phyloP scores from a whole-genome alignment of 2,113 vertebrate species.

The Brachypodius melanocephalos region DNA sequence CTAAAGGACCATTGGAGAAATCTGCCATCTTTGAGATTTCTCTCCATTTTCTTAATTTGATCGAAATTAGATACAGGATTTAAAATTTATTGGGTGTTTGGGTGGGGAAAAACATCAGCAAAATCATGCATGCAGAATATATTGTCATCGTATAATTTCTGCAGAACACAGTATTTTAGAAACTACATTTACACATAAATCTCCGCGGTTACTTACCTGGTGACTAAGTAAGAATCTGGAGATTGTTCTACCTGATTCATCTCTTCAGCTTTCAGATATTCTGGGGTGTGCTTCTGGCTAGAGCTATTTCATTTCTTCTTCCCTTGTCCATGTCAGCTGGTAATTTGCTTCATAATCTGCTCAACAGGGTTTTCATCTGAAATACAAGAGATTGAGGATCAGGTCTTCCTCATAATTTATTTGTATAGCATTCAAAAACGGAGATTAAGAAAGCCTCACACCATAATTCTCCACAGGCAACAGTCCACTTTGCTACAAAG shows the following conservation, averaged over 20 bases:
- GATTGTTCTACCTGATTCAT: background rate
- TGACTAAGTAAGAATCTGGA: background rate
- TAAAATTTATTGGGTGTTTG: background rate
- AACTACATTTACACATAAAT: background rate
- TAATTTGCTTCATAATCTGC: background rate
- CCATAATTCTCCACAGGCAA: background rate
- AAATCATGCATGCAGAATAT: background rate
- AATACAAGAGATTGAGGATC: background rate
- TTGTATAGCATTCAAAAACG: background rate
- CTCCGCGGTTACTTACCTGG: background rate
- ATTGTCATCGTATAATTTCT: background rate
- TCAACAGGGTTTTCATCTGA: background rate
- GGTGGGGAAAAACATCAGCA: background rate
- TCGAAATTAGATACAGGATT: background rate
- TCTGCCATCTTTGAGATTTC: background rate
- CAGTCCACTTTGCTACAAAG: background rate
- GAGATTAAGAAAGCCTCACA: background rate
- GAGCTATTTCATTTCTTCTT: background rate
- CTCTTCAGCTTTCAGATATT: background rate
- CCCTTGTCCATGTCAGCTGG: background rate
- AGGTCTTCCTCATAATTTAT: background rate
- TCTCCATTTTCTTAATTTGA: background rate
- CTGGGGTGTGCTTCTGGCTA: background rate
- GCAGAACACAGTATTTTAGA: background rate
- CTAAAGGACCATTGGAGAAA: background rate